Evolutionary conservation across 2,888 invertebrate species (phyloP).

Genomic region (Lathronympha strigana): DNA sequence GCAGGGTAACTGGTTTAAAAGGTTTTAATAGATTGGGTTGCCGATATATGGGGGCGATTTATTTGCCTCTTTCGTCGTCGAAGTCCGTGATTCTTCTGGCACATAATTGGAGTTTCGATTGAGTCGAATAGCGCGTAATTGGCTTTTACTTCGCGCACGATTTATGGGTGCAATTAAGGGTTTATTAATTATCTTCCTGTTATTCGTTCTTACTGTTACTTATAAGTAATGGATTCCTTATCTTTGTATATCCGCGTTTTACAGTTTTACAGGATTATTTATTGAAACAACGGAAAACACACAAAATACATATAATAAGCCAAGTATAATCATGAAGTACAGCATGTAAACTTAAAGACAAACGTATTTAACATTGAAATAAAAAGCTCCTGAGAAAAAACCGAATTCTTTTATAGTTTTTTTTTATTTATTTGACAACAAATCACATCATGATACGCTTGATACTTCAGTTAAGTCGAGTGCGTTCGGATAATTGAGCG

Average conservation of each 20-base stretch:
- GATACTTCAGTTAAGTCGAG: too few relatives aligned
- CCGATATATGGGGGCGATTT: conserved; percentile 42
- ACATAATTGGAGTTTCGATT: conserved; percentile 41
- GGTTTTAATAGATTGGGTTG: conserved; percentile 42
- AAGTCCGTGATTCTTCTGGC: conserved; percentile 38
- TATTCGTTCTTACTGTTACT: conserved; percentile 3
- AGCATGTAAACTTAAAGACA: too few relatives aligned
- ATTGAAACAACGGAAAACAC: too few relatives aligned
- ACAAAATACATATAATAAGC: too few relatives aligned
- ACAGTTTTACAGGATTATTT: too few relatives aligned
- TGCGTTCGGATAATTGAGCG: too few relatives aligned
- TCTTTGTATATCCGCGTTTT: background rate
- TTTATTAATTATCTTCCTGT: conserved; percentile 32
- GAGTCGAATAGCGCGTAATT: conserved; percentile 38
- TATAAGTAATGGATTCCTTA: background rate
- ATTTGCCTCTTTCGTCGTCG: conserved; percentile 37
- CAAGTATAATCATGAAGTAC: too few relatives aligned
- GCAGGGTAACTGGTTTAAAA: conserved; percentile 40
- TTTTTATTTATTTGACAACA: too few relatives aligned
- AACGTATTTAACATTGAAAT: too few relatives aligned
- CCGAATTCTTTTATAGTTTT: too few relatives aligned
- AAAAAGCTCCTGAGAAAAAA: too few relatives aligned
- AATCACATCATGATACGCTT: too few relatives aligned
- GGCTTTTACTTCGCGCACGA: conserved; percentile 34
- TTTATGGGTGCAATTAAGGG: conserved; percentile 37